Conservation (phyloP, 2,888 invertebrate genomes). For the Drosophila melanocephala region DNA sequence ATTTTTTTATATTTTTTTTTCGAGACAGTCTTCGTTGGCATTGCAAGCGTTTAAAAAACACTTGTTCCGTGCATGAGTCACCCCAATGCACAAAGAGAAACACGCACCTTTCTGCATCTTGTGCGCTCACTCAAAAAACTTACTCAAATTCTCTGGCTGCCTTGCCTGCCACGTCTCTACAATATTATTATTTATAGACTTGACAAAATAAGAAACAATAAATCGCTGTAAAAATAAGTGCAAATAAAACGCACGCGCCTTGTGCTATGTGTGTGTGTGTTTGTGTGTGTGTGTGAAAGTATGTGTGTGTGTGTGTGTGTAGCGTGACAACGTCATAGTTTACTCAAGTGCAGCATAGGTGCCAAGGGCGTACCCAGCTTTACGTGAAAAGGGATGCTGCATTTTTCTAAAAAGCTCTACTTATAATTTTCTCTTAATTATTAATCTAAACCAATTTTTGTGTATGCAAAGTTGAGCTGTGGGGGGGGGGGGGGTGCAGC, state of each 20-base stretch:
- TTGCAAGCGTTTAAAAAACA: conserved; percentile 11
- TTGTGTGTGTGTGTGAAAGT: neutral
- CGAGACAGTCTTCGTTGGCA: conserved; percentile 18
- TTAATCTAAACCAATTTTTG: neutral
- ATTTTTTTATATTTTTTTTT: conserved; percentile 20
- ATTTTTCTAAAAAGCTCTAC: neutral
- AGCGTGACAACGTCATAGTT: conserved; percentile 46
- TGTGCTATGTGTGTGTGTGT: neutral
- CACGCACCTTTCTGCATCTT: conserved; percentile 56
- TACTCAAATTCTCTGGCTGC: conserved; percentile 32
- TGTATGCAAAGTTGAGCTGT: neutral
- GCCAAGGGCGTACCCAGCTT: neutral
- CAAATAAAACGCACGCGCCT: conserved; percentile 26
- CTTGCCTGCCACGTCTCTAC: conserved; percentile 19
- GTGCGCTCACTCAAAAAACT: conserved; percentile 16
- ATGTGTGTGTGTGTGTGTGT: conserved; percentile 6
- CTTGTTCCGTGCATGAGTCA: conserved; percentile 63
- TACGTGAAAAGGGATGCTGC: neutral
- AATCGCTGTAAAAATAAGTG: conserved; percentile 56
- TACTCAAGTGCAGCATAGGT: conserved; percentile 45
- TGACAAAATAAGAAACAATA: conserved; percentile 58
- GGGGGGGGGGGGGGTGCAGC: neutral
- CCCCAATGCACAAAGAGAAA: conserved; percentile 62
- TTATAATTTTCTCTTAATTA: neutral
- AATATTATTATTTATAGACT: conserved; percentile 69